Base-by-base conservation (phyloP, 2,797 vertebrate genomes). In the Myotis daubentonii region DNA sequence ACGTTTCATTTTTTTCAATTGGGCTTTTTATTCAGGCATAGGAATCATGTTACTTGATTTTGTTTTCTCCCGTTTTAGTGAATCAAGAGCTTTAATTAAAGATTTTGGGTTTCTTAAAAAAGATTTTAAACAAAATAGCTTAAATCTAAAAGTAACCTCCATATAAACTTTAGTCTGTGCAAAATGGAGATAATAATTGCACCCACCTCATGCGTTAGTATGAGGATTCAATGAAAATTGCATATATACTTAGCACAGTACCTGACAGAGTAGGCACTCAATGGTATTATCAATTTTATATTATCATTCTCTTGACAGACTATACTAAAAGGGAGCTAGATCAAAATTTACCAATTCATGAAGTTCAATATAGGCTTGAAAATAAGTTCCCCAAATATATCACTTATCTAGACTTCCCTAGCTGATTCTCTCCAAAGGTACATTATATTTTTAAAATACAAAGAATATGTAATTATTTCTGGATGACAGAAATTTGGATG, bases 81-180 rank as follows among this genome's bases (percentile, higher is more conserved):
- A 91, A 36, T 90, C 51, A 85, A 62, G 76, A 87, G 47, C 7
- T 70, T 92, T 70, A 87, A 47, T 47, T 23, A 87, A 96, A 25
- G 23, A 72, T 57, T 93, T 80, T 5, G 78, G 19, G 12, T 65
- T 95, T 87, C 17, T 75, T 89, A 94, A 87, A 49, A 82, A 95
- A 72, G 8, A 90, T 87, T 86, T 97, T 88, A 93, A 94, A 71
- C 51, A 92, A 95, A 94, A 71, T 30, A 30, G 68, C 47, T 87
- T 76, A 93, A 82, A 72, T 95, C 20, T 93, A 90, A 91, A 87
- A 86, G 47, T 76, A 41, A 83, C 53, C 5, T 51, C 57, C 55
- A 86, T 28, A 38, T 78, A 93, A 87, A 89, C 41, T 90, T 85
- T 28, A 87, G 15, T 74, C 47, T 71, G 25, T 91, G 68, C 19